Evolutionary conservation across 1,140 invertebrate species (phyloP).

Genomic region (Choristoneura fumiferana): DNA sequence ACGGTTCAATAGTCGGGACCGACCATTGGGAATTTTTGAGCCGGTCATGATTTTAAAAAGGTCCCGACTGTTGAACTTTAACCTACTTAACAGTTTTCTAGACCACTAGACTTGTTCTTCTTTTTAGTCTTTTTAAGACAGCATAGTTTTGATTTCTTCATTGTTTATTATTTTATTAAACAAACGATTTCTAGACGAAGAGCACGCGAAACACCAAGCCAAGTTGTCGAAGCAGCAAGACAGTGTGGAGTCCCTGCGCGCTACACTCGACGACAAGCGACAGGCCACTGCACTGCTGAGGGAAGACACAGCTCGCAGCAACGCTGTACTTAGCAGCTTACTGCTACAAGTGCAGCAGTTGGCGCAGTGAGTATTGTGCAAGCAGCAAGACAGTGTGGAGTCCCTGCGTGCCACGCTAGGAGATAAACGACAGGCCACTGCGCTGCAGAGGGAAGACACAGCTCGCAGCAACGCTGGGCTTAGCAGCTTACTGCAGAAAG

Average conservation of each 20-base stretch:
- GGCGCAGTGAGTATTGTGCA: conserved; percentile 43
- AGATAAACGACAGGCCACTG: conserved; percentile 29
- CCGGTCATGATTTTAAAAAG: too few species aligned
- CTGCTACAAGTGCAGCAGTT: conserved; percentile 46
- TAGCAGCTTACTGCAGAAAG: conserved; percentile 35
- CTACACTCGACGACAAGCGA: conserved; percentile 37
- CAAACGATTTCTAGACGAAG: conserved; percentile 63
- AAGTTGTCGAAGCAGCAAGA: conserved; percentile 73
- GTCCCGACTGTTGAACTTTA: too few species aligned
- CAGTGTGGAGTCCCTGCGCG: conserved; percentile 61
- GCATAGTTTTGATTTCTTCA: too few species aligned
- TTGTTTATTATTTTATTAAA: too few species aligned
- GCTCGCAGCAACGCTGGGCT: conserved; percentile 37
- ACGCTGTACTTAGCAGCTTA: conserved; percentile 32
- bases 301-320: conserved; percentile 28
- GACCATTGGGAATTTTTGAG: too few species aligned
- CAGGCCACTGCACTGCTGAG: conserved; percentile 17
- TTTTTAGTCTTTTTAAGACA: too few species aligned
- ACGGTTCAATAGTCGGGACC: too few species aligned
- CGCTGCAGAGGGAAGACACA: conserved; percentile 17
- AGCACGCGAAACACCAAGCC: conserved; percentile 65
- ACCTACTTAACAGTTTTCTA: too few species aligned
- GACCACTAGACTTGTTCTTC: too few species aligned
- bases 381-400: too few species aligned
- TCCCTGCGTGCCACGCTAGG: conserved; percentile 41